These are phyloP conservation scores for Leucozona laternaria DNA, from an alignment of 2,888 invertebrate genomes.

Conservation along the genomic window DNA sequence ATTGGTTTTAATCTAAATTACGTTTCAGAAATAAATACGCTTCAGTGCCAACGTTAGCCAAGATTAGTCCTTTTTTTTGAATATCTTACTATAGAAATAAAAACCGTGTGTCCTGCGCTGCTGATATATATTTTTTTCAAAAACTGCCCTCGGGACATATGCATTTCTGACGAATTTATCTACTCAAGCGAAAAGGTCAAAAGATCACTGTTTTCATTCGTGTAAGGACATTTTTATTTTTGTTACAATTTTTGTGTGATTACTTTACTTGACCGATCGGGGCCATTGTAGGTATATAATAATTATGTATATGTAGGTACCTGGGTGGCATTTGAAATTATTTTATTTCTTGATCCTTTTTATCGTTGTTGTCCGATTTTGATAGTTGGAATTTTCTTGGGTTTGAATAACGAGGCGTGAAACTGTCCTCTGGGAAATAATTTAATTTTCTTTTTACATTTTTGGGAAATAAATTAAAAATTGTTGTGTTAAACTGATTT, in stretches of 20 bases:
- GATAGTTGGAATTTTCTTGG: conserved; percentile 2
- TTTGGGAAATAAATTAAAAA: conserved; percentile 54
- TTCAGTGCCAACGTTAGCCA: conserved; percentile 16
- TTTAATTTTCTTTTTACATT: conserved; percentile 19
- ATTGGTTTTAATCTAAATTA: conserved; percentile 26
- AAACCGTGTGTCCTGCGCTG: conserved; percentile 1
- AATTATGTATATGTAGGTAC: conserved; percentile 27
- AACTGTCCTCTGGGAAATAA: conserved; percentile 66
- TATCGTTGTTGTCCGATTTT: conserved; percentile 41
- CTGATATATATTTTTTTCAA: conserved; percentile 23
- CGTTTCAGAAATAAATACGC: neutral
- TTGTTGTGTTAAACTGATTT: conserved; percentile 44
- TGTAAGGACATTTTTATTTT: conserved; percentile 60
- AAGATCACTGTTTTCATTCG: conserved; percentile 67
- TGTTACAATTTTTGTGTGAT: conserved; percentile 41
- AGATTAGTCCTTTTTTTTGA: conserved; percentile 20
- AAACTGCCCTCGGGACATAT: neutral
- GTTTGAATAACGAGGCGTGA: conserved; percentile 71
- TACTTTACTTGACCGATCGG: conserved; percentile 45
- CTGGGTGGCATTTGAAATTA: conserved; percentile 49
- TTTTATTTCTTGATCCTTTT: conserved; percentile 26
- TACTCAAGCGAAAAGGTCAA: conserved; percentile 72
- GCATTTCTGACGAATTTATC: conserved; percentile 42
- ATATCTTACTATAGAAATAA: neutral
- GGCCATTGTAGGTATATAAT: neutral